Base-by-base conservation (phyloP, 2,888 invertebrate species). In the Anaspis maculata region DNA sequence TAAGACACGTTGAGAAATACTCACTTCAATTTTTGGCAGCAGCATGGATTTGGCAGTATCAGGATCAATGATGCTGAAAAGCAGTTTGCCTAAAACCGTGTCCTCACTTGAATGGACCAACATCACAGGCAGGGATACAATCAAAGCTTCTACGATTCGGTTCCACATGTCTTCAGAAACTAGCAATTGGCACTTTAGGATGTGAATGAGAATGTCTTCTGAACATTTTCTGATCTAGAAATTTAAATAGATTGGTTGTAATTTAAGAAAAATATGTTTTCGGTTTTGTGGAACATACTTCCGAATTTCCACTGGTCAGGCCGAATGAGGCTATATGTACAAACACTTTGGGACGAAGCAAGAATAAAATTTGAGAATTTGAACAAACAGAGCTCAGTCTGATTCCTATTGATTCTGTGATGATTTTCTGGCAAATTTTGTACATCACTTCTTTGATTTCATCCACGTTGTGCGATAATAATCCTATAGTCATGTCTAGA, bases 271-370 rank as follows among this genome's bases (percentile, higher is more conserved):
- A n/a, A n/a, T n/a, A n/a, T n/a, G n/a, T n/a, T n/a, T n/a, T n/a
- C n/a, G n/a, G n/a, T n/a, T n/a, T n/a, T n/a, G n/a, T n/a, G n/a
- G n/a, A n/a, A n/a, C 34, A 41, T 56, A 70, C 69, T 54, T 61
- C 55, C 21, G 50, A 46, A 42, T 67, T 61, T 16, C 61, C 54
- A 40, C 69, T 70, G 6, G 66, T 68, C 7, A 76, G 50, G 25
- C 81, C 82, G 53, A 77, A 74, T 44, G 73, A 72, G 39, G 76
- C 71, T 19, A 82, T 75, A 64, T 82, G 80, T 1, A 69, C 73
- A 30, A 83, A 52, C 29, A 81, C 60, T 25, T 67, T 67, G 10
- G 74, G 65, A 41, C 76, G 71, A 36, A 74, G 66, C 23, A 82
- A 51, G 54, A 79, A 70, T 2, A 56, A 53, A 72, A 70, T 23